Conservation (phyloP, 2,113 vertebrate species). For the Elachura formosa region DNA sequence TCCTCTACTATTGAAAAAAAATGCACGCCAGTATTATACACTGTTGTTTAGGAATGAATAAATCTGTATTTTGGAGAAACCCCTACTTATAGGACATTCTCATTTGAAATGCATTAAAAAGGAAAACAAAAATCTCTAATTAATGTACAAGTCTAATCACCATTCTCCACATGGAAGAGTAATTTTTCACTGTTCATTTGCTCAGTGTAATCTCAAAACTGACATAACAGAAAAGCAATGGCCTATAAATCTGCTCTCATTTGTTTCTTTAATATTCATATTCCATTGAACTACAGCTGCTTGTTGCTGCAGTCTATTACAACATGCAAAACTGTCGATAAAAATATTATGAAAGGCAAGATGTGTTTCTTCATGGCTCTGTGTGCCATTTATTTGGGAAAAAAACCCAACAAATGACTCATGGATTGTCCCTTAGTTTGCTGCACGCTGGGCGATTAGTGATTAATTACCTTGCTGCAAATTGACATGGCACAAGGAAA, state of each 20-base stretch:
- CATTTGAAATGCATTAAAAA: constrained; percentile 81
- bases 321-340: constrained; percentile 77
- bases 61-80: constrained; percentile 71
- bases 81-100: constrained; percentile 67
- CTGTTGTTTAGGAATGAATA: constrained; percentile 64
- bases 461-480: constrained; percentile 86
- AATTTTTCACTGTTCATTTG: constrained; percentile 86
- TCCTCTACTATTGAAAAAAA: constrained; percentile 35
- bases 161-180: constrained; percentile 82
- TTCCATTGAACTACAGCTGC: constrained; percentile 78
- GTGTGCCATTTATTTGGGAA: constrained; percentile 69
- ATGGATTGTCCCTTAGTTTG: constrained; percentile 72
- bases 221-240: constrained; percentile 79
- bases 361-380: constrained; percentile 70
- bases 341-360: constrained; percentile 80
- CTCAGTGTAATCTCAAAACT: constrained; percentile 81
- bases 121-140: constrained; percentile 83
- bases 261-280: constrained; percentile 83
- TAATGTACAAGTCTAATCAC: constrained; percentile 89
- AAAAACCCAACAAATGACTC: constrained; percentile 72
- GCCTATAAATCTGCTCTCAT: constrained; percentile 81
- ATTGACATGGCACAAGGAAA: constrained; percentile 82
- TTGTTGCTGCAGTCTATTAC: constrained; percentile 75
- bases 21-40: constrained; percentile 16
- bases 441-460: constrained; percentile 78